A percentile compares a stretch with the other conserved stretches of the same genome.
Evolutionary conservation across 2,797 vertebrate species (phyloP).

Genomic region (Anabacerthia variegaticeps): DNA sequence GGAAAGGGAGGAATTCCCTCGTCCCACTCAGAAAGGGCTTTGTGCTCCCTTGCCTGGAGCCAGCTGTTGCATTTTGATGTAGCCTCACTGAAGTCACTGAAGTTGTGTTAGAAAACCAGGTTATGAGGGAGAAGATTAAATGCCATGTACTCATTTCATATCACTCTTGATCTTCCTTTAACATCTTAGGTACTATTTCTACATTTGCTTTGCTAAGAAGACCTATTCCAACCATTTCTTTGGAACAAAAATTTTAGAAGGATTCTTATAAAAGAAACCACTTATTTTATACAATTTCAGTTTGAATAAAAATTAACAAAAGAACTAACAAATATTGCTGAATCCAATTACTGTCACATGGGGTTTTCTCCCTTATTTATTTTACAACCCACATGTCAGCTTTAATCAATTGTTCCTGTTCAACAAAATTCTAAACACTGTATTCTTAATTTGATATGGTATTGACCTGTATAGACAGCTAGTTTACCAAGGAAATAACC

Average conservation of each 20-base stretch:
- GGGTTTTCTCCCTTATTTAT: not conserved
- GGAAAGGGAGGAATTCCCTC: not conserved
- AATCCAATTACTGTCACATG: not conserved
- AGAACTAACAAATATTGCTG: not conserved
- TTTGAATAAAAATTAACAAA: not conserved
- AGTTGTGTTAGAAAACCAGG: not conserved
- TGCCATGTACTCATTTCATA: not conserved
- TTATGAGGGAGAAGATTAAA: slow-evolving; percentile 12
- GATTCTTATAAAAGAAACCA: not conserved
- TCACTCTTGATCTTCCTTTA: not conserved
- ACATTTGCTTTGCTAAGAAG: not conserved
- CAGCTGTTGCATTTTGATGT: slow-evolving; percentile 18
- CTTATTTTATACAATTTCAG: not conserved
- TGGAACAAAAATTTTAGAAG: too few species aligned
- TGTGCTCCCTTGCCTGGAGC: not conserved
- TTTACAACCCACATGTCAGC: not conserved
- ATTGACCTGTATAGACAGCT: not conserved
- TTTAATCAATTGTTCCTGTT: not conserved
- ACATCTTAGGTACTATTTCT: not conserved
- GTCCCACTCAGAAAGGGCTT: not conserved
- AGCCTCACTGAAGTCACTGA: not conserved
- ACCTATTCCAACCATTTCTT: not conserved
- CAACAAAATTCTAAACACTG: not conserved
- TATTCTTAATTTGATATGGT: not conserved
- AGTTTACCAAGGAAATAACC: not conserved